Percentiles rank a stretch among this genome's conserved stretches.
Evolutionary conservation across 2,113 vertebrate genomes (phyloP).

Genomic region (Phylloscopus whistleri): DNA sequence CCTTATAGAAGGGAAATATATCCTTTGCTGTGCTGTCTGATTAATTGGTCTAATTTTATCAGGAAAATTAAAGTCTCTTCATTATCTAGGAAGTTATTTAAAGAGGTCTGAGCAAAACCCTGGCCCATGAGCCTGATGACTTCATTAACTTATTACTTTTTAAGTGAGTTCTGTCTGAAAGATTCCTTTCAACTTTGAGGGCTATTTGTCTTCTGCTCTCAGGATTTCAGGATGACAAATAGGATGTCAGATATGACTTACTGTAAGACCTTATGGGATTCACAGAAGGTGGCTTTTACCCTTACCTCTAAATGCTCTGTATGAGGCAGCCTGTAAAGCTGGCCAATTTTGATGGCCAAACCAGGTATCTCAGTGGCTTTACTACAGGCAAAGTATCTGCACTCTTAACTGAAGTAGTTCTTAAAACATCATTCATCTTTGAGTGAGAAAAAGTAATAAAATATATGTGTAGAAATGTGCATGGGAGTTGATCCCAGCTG

Average conservation of each 20-base stretch:
- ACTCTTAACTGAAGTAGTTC: not conserved
- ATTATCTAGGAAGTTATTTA: conserved; percentile 61
- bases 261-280: not conserved
- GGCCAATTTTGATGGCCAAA: not conserved
- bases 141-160: conserved; percentile 65
- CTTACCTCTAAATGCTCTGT: not conserved
- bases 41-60: conserved; percentile 71
- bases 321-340: not conserved
- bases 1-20: conserved; percentile 32
- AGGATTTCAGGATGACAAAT: conserved; percentile 38
- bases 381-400: not conserved
- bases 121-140: conserved; percentile 8
- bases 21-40: conserved; percentile 58
- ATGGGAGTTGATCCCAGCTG: not conserved
- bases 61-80: conserved; percentile 69
- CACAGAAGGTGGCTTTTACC: not conserved
- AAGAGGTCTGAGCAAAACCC: conserved; percentile 51
- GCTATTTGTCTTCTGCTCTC: conserved; percentile 36
- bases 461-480: not conserved
- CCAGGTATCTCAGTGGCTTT: not conserved
- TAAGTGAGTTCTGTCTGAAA: conserved; percentile 44
- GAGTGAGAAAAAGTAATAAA: not conserved
- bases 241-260: conserved; percentile 12
- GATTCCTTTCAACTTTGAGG: conserved; percentile 32
- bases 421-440: not conserved